phyloP scores from a whole-genome alignment of 2,113 vertebrate genomes.

The Gallinago jamesoni region DNA sequence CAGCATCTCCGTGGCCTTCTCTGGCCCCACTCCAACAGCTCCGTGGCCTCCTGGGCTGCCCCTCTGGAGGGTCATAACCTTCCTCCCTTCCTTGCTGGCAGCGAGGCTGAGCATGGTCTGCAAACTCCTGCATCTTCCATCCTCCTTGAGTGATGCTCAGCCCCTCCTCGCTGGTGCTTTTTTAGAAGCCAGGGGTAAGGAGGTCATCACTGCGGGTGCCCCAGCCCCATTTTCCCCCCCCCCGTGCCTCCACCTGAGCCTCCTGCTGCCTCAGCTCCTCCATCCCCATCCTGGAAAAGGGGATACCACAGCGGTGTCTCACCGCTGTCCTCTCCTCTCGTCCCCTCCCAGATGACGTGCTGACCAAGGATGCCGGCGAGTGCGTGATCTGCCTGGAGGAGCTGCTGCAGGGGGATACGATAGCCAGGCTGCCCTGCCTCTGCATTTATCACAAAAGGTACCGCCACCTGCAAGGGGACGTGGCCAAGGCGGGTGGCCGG shows the following conservation, averaged over 20 bases:
- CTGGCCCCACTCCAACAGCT: too few species aligned
- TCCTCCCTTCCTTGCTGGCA: background rate
- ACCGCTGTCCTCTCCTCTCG: background rate
- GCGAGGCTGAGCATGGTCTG: background rate
- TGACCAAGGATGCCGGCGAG: slow-evolving; percentile 95
- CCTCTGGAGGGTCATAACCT: rapidly evolving
- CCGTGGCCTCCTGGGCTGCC: background rate
- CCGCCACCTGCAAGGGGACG: rapidly evolving
- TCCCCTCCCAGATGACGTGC: slow-evolving; percentile 87
- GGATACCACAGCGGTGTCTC: background rate
- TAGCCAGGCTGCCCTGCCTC: slow-evolving; percentile 99
- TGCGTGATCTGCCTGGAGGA: slow-evolving; percentile 99
- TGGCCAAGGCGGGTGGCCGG: background rate
- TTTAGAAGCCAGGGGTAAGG: background rate
- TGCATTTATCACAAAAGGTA: slow-evolving; percentile 99
- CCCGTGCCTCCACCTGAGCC: too few species aligned
- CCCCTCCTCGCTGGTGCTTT: background rate
- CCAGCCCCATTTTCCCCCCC: background rate
- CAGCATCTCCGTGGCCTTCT: too few species aligned
- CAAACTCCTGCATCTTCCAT: background rate
- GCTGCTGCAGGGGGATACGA: slow-evolving; percentile 97
- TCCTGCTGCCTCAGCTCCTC: too few species aligned
- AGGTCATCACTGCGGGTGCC: background rate
- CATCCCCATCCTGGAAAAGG: too few species aligned
- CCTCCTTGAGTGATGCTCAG: background rate